phyloP scores from a whole-genome alignment of 2,797 vertebrate genomes.

The Sphenodon punctatus region DNA sequence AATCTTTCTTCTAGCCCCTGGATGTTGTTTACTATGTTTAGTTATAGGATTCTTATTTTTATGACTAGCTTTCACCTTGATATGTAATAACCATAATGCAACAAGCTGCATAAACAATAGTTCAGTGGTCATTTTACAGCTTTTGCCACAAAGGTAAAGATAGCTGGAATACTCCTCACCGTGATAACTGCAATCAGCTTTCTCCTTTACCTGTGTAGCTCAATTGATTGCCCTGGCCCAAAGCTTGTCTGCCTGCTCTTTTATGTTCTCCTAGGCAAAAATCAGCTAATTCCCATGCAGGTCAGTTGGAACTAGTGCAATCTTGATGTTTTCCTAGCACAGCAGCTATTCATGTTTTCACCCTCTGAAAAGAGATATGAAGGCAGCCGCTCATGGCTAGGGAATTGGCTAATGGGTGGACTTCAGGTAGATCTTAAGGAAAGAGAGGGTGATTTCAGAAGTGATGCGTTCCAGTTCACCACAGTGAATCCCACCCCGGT shows the following conservation, averaged over 20 bases:
- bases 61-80: too few species aligned
- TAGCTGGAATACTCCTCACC: constrained; percentile 15
- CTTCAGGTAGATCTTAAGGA: too few species aligned
- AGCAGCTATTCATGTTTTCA: neutral
- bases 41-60: too few species aligned
- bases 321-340: neutral
- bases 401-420: neutral
- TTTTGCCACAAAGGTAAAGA: constrained; percentile 9
- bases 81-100: too few species aligned
- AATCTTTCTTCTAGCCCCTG: too few species aligned
- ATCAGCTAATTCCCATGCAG: neutral
- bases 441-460: too few species aligned
- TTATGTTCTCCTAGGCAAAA: neutral
- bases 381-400: neutral
- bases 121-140: neutral
- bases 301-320: neutral
- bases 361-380: neutral
- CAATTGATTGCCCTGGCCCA: neutral
- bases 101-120: neutral
- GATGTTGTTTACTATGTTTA: too few species aligned
- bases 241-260: neutral
- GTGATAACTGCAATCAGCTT: neutral
- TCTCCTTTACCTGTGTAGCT: neutral
- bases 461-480: too few species aligned
- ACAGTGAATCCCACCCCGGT: too few species aligned